A percentile compares a stretch with the other conserved stretches of the same genome.
Evolutionary conservation across 2,888 invertebrate species (phyloP).

Genomic region (Tetragnatha montana): DNA sequence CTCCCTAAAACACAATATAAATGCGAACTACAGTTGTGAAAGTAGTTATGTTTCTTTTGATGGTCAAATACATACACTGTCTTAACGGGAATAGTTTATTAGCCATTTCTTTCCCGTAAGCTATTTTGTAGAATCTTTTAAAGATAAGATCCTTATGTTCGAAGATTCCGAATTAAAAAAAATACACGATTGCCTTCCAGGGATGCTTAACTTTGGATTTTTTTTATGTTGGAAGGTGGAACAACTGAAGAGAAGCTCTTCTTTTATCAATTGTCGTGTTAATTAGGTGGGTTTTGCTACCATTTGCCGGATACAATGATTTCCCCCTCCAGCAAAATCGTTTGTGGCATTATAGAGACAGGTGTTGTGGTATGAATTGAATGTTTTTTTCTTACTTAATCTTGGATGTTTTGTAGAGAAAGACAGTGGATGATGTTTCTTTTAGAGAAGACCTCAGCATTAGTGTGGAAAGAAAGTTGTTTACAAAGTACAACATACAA

Average conservation of each 20-base stretch:
- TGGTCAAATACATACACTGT: conserved; percentile 16
- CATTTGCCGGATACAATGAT: background rate
- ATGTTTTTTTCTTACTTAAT: background rate
- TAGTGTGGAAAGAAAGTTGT: too few relatives aligned
- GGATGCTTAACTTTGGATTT: background rate
- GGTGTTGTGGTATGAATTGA: background rate
- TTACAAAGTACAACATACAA: too few relatives aligned
- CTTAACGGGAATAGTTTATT: conserved; percentile 32
- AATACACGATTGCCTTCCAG: conserved; percentile 16
- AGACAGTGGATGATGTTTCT: background rate
- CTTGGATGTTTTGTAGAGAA: background rate
- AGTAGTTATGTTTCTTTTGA: conserved; percentile 15
- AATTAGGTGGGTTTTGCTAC: conserved; percentile 20
- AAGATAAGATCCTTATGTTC: too few relatives aligned
- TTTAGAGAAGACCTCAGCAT: background rate
- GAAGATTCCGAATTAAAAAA: background rate
- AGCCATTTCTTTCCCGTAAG: conserved; percentile 17
- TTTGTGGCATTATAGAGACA: background rate
- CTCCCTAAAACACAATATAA: conserved; percentile 31
- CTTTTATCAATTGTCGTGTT: conserved; percentile 44
- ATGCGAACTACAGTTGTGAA: conserved; percentile 1
- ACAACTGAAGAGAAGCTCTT: background rate
- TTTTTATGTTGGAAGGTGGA: background rate
- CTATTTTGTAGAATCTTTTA: conserved; percentile 32
- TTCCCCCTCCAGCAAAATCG: background rate